Conservation (phyloP, 2,113 vertebrate genomes). For the Petrocephalus zakoni region DNA sequence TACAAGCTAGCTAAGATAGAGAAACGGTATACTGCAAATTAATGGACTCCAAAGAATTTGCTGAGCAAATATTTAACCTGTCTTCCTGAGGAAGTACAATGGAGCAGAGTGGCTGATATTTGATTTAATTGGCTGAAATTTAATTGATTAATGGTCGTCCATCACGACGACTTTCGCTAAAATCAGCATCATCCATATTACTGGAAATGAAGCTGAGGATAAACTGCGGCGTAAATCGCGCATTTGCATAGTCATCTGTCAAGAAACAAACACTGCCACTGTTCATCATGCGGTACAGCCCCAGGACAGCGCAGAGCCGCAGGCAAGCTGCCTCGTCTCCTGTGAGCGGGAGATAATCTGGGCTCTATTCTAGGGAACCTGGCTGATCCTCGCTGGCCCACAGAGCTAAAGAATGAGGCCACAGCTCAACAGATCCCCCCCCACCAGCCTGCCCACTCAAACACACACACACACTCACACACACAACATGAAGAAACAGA, state of each 20-base stretch:
- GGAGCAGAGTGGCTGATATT: neutral
- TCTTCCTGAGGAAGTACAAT: neutral
- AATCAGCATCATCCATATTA: neutral
- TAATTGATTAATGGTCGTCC: neutral
- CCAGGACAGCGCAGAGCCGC: neutral
- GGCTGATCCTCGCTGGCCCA: neutral
- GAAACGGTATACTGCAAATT: neutral
- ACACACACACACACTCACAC: neutral
- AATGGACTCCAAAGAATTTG: neutral
- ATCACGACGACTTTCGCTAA: neutral
- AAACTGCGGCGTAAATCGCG: neutral
- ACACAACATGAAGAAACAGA: neutral
- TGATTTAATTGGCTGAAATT: no score
- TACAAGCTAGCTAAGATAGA: neutral
- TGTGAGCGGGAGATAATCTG: constrained; percentile 7
- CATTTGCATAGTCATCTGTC: neutral
- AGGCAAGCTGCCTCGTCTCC: neutral
- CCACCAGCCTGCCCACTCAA: neutral
- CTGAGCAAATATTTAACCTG: neutral
- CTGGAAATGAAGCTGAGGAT: neutral
- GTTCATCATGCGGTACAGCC: neutral
- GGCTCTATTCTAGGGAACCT: constrained; percentile 7
- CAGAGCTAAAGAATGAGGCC: neutral
- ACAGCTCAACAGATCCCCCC: neutral
- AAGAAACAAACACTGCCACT: neutral